Conservation (phyloP, 2,888 invertebrate species). For the Trichopria drosophilae region DNA sequence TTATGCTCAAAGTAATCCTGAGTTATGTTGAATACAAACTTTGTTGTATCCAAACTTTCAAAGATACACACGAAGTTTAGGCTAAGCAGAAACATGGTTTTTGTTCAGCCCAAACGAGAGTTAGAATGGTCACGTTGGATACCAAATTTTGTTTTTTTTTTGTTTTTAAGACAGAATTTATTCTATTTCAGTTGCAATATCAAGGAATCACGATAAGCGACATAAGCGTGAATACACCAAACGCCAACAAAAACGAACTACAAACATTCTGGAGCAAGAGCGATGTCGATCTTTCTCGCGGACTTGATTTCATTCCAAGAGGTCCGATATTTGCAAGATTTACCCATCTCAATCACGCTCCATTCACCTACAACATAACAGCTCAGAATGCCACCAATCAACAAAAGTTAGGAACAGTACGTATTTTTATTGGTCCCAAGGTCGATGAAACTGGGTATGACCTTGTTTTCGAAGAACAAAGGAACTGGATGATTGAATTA, state of each 20-base stretch:
- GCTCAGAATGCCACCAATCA: constrained; percentile 64
- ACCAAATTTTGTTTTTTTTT: too few species aligned
- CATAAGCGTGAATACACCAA: constrained; percentile 43
- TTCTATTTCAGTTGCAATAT: constrained; percentile 64
- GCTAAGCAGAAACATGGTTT: too few species aligned
- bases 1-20: too few species aligned
- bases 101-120: too few species aligned
- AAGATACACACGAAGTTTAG: too few species aligned
- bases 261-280: constrained; percentile 80
- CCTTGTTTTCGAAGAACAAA: constrained; percentile 68
- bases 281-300: constrained; percentile 75
- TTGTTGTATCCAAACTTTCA: too few species aligned
- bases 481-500: constrained; percentile 70
- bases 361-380: constrained; percentile 68
- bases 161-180: too few species aligned
- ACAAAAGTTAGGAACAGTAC: constrained; percentile 65
- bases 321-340: constrained; percentile 74
- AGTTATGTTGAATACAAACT: too few species aligned
- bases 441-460: constrained; percentile 68
- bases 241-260: constrained; percentile 50
- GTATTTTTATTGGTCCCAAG: constrained; percentile 73
- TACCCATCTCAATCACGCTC: constrained; percentile 77
- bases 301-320: constrained; percentile 79
- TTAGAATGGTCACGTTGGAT: too few species aligned
- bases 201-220: constrained; percentile 67